phyloP scores from a whole-genome alignment of 2,888 invertebrate species.

The Trichacis sp. region DNA sequence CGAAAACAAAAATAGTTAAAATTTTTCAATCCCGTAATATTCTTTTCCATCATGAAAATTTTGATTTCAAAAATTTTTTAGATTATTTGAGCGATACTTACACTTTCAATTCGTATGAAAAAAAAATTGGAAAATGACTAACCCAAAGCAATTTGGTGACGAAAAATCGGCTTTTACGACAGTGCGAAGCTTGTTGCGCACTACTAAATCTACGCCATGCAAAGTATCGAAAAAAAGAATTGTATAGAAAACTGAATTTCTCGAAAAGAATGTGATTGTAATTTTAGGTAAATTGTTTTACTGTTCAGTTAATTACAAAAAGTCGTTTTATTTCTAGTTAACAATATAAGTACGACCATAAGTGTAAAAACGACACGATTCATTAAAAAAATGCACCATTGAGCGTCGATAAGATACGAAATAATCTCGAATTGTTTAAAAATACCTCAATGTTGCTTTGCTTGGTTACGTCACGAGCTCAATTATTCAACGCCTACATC shows the following conservation, averaged over 20 bases:
- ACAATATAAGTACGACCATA: too few species aligned
- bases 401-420: background rate
- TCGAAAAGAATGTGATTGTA: too few species aligned
- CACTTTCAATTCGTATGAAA: too few species aligned
- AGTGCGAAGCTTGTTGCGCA: constrained; percentile 14
- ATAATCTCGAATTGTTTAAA: constrained; percentile 1
- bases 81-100: too few species aligned
- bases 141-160: background rate
- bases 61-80: too few species aligned
- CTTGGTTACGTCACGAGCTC: background rate
- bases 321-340: too few species aligned
- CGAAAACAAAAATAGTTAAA: too few species aligned
- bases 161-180: background rate
- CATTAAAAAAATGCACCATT: background rate
- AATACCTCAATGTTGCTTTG: constrained; percentile 1
- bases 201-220: constrained; percentile 35
- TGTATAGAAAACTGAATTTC: background rate
- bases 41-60: too few species aligned
- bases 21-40: too few species aligned
- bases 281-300: too few species aligned
- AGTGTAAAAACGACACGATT: background rate
- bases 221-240: too few species aligned
- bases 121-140: background rate
- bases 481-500: background rate
- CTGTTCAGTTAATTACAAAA: too few species aligned